Conservation (phyloP, 2,797 vertebrate genomes). For the Neomorphus geoffroyi region DNA sequence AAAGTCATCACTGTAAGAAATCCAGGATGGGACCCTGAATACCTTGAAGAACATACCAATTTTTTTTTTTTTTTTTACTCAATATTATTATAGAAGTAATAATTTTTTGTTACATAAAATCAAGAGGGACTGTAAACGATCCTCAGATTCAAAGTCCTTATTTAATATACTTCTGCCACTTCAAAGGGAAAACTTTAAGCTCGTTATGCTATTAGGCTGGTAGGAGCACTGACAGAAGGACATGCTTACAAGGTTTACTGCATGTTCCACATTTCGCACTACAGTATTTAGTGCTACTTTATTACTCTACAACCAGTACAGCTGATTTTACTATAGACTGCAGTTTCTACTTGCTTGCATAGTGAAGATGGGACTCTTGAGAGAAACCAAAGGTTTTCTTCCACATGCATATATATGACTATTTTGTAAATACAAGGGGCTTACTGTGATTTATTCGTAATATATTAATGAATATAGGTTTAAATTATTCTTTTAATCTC, state of each 20-base stretch:
- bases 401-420: background rate
- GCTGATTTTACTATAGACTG: background rate
- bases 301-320: background rate
- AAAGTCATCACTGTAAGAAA: background rate
- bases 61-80: background rate
- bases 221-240: background rate
- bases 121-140: background rate
- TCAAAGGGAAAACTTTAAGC: background rate
- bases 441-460: background rate
- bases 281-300: background rate
- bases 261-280: background rate
- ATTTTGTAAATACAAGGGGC: background rate
- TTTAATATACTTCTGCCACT: background rate
- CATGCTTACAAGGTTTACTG: rapidly evolving
- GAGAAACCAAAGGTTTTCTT: background rate
- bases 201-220: background rate
- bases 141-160: background rate
- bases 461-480: background rate
- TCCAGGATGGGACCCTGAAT: background rate
- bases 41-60: background rate
- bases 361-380: background rate
- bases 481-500: background rate
- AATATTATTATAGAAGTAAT: background rate
- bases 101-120: background rate
- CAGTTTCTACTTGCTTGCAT: background rate